Conservation (phyloP, 1,140 invertebrate genomes). For the Heliconius eleuchia region DNA sequence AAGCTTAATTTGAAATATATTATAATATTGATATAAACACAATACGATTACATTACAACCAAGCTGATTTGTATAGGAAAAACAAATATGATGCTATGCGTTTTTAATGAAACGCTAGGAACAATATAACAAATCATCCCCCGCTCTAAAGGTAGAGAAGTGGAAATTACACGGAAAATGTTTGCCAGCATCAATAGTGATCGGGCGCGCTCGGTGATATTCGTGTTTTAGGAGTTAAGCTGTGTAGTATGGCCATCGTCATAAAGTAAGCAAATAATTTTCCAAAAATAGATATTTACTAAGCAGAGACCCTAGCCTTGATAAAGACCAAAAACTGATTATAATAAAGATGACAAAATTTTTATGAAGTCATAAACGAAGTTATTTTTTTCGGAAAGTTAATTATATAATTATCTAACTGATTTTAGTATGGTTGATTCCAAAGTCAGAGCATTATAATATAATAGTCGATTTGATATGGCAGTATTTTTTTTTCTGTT, state of each 20-base stretch:
- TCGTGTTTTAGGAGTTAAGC: slow-evolving; percentile 60
- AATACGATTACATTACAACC: not conserved
- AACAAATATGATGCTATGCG: not conserved
- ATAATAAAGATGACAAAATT: too few relatives aligned
- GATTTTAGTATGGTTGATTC: too few relatives aligned
- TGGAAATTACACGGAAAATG: slow-evolving; percentile 72
- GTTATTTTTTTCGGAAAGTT: too few relatives aligned
- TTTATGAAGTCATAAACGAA: too few relatives aligned
- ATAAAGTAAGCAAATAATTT: not conserved
- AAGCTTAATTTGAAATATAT: not conserved
- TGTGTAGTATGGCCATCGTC: slow-evolving; percentile 50
- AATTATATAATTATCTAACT: too few relatives aligned
- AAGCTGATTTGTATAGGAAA: not conserved
- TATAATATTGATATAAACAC: not conserved
- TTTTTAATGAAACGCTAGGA: not conserved
- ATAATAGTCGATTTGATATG: too few relatives aligned
- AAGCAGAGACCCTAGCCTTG: too few relatives aligned
- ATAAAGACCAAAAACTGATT: too few relatives aligned
- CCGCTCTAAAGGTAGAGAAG: slow-evolving; percentile 39
- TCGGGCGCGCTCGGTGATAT: slow-evolving; percentile 55
- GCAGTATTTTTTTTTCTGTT: too few relatives aligned
- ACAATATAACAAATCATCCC: slow-evolving; percentile 42
- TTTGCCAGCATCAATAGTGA: slow-evolving; percentile 70
- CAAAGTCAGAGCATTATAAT: too few relatives aligned
- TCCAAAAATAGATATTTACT: not conserved